Conservation (phyloP, 2,888 invertebrate species). For the Laothoe populi region DNA sequence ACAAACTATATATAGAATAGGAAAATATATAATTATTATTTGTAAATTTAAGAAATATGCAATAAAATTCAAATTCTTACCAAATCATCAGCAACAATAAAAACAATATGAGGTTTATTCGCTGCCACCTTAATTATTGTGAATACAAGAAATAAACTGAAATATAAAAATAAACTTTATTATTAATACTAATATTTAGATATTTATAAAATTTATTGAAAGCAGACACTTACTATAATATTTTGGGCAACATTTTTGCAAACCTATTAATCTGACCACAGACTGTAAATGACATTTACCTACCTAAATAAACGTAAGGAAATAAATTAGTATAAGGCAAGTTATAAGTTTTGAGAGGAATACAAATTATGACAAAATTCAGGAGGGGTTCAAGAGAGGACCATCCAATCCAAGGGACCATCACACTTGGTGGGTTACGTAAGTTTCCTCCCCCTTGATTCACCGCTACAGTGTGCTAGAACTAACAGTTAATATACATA, state of each 20-base stretch:
- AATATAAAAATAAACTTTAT: constrained; percentile 34
- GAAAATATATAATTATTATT: no score
- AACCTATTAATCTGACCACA: constrained; percentile 24
- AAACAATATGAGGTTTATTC: constrained; percentile 87
- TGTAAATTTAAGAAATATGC: no score
- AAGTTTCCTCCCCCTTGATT: no score
- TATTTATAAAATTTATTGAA: not conserved
- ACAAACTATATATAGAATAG: no score
- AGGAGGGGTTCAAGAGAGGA: not conserved
- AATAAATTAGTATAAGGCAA: not conserved
- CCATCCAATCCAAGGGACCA: no score
- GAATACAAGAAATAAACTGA: constrained; percentile 33
- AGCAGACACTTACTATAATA: constrained; percentile 17
- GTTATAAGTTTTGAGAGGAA: constrained; percentile 9
- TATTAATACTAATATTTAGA: not conserved
- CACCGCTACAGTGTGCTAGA: no score
- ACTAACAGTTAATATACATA: no score
- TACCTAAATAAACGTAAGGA: constrained; percentile 12
- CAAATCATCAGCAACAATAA: constrained; percentile 92
- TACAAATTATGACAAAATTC: not conserved
- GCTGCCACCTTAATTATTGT: constrained; percentile 1
- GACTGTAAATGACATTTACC: constrained; percentile 17
- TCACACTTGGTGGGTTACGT: no score
- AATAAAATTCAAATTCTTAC: constrained; percentile 73
- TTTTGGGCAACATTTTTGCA: constrained; percentile 23